Evolutionary conservation across 2,888 invertebrate genomes (phyloP).

Genomic region (Apodemia hepburni): DNA sequence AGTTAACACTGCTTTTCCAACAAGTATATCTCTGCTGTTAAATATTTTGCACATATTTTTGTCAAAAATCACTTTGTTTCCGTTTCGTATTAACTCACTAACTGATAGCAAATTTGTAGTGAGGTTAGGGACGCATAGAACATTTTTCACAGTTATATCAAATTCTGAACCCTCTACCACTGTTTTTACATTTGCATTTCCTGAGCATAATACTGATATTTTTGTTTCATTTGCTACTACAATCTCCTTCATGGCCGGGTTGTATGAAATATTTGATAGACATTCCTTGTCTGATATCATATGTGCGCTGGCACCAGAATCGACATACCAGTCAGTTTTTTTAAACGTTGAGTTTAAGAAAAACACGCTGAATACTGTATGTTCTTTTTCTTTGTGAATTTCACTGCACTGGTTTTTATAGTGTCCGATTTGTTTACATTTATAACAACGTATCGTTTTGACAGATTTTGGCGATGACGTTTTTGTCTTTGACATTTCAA

Average conservation of each 20-base stretch:
- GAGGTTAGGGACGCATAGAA: slow-evolving; percentile 28
- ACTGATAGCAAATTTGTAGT: slow-evolving; percentile 31
- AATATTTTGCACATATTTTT: slow-evolving; percentile 24
- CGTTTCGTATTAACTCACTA: slow-evolving; percentile 29
- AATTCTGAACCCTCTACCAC: not conserved
- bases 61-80: slow-evolving; percentile 28
- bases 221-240: slow-evolving; percentile 33
- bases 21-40: slow-evolving; percentile 24
- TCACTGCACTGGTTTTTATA: slow-evolving; percentile 21
- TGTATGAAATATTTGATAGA: slow-evolving; percentile 26
- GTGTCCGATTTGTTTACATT: slow-evolving; percentile 28
- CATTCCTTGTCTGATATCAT: slow-evolving; percentile 31
- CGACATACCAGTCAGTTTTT: slow-evolving; percentile 28
- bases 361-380: slow-evolving; percentile 15
- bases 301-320: slow-evolving; percentile 31
- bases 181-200: slow-evolving; percentile 24
- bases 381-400: slow-evolving; percentile 1
- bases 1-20: slow-evolving; percentile 23
- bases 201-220: slow-evolving; percentile 31
- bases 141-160: slow-evolving; percentile 1
- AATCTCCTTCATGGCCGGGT: slow-evolving; percentile 29
- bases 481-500: slow-evolving; percentile 9
- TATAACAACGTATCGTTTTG: slow-evolving; percentile 24
- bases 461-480: slow-evolving; percentile 1
- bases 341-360: slow-evolving; percentile 9